These are phyloP conservation scores for Tupiocoris notatus DNA, from an alignment of 2,888 invertebrate genomes.

Conservation along the genomic window DNA sequence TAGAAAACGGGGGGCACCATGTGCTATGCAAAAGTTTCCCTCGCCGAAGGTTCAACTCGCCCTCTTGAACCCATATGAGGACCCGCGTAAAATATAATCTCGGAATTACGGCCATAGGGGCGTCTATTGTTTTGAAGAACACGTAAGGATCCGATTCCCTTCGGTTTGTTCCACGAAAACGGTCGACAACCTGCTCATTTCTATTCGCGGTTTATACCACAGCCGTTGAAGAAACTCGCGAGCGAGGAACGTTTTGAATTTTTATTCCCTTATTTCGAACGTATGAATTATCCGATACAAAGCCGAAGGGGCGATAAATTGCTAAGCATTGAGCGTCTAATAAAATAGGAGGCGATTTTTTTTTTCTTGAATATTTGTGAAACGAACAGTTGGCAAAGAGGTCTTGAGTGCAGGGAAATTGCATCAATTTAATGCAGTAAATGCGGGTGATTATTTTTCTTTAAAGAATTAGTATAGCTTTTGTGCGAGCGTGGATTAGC, in stretches of 20 bases:
- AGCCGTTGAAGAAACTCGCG: neutral
- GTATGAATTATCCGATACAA: neutral
- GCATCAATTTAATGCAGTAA: no score
- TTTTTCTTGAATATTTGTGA: no score
- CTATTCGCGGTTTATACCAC: neutral
- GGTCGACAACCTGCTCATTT: neutral
- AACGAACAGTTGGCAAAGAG: no score
- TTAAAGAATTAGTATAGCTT: no score
- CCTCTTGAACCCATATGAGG: slow-evolving; percentile 28
- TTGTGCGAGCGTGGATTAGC: no score
- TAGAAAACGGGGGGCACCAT: slow-evolving; percentile 5
- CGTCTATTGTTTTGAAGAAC: slow-evolving; percentile 2
- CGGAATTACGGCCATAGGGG: slow-evolving; percentile 10
- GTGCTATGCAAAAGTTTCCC: slow-evolving; percentile 5
- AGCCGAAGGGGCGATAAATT: neutral
- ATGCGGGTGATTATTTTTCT: no score
- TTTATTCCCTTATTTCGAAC: neutral
- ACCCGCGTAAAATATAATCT: slow-evolving; percentile 35
- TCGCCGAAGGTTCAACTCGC: neutral
- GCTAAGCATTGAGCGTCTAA: no score
- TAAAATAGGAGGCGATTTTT: no score
- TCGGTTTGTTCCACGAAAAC: neutral
- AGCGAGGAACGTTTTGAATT: neutral
- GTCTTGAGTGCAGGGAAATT: no score
- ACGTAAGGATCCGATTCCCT: neutral